Evolutionary conservation across 2,888 invertebrate species (phyloP).

Genomic region (Sisyra nigra): DNA sequence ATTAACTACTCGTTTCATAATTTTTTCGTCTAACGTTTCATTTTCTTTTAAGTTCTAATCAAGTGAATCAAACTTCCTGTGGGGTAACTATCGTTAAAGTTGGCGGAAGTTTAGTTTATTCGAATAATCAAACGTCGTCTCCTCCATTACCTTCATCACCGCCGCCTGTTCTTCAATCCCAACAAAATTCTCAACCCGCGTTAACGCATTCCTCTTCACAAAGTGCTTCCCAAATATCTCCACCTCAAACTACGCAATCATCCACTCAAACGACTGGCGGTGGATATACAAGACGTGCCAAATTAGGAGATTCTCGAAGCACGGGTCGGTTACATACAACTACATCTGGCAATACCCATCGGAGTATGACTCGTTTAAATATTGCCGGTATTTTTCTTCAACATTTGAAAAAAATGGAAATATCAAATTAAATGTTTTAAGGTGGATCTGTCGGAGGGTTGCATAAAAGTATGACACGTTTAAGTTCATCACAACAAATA

Average conservation of each 20-base stretch:
- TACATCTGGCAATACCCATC: slow-evolving; percentile 51
- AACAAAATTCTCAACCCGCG: slow-evolving; percentile 8
- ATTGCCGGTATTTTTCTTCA: slow-evolving; percentile 35
- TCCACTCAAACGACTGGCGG: slow-evolving; percentile 19
- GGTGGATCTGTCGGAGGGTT: slow-evolving; percentile 60
- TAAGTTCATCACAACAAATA: slow-evolving; percentile 64
- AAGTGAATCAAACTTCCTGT: slow-evolving; percentile 53
- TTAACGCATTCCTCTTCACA: slow-evolving; percentile 11
- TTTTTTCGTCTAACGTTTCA: not conserved
- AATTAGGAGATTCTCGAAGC: slow-evolving; percentile 58
- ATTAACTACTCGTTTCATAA: slow-evolving; percentile 1
- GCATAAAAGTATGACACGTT: slow-evolving; percentile 68
- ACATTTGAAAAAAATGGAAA: not conserved
- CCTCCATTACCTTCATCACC: slow-evolving; percentile 11
- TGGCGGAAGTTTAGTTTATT: slow-evolving; percentile 29
- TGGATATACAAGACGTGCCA: slow-evolving; percentile 42
- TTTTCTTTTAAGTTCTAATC: slow-evolving; percentile 24
- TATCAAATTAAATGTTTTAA: too few relatives aligned
- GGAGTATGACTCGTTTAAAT: slow-evolving; percentile 66
- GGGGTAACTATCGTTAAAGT: slow-evolving; percentile 70
- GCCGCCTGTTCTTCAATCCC: slow-evolving; percentile 14
- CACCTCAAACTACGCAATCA: slow-evolving; percentile 16
- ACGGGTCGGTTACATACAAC: slow-evolving; percentile 57
- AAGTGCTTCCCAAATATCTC: slow-evolving; percentile 10
- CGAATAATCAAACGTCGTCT: slow-evolving; percentile 13